These are phyloP conservation scores for Pluvianellus socialis DNA, from an alignment of 2,113 vertebrate species.

Conservation along the genomic window DNA sequence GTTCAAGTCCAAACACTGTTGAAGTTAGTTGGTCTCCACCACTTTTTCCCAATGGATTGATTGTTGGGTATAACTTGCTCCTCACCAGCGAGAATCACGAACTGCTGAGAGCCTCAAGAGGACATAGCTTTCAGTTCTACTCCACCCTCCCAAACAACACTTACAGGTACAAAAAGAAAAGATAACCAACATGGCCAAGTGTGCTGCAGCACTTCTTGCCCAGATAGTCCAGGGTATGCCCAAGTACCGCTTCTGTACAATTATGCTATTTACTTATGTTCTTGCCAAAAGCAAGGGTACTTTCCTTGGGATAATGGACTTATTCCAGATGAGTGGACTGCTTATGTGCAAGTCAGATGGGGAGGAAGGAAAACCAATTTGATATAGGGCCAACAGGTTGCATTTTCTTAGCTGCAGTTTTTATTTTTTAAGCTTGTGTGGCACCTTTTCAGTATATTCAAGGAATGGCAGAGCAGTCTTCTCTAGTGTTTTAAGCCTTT, in stretches of 20 bases:
- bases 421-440: background rate
- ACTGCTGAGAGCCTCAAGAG: slow-evolving; percentile 61
- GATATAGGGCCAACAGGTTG: background rate
- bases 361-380: background rate
- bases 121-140: slow-evolving; percentile 77
- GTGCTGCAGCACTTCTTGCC: background rate
- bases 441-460: background rate
- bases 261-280: background rate
- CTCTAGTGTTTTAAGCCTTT: background rate
- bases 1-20: slow-evolving; percentile 71
- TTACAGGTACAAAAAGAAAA: slow-evolving; percentile 68
- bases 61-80: slow-evolving; percentile 79
- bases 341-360: background rate
- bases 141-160: slow-evolving; percentile 75
- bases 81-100: slow-evolving; percentile 66
- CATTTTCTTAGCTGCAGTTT: background rate
- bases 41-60: slow-evolving; percentile 71
- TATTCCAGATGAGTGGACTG: background rate
- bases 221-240: background rate
- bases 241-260: background rate
- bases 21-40: slow-evolving; percentile 80
- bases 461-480: background rate
- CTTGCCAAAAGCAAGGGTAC: background rate
- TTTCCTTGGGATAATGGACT: background rate
- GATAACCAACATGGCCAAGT: rapidly evolving